A percentile compares a stretch with the other conserved stretches of the same genome.
Conservation (phyloP, 2,797 vertebrate genomes). For the Acridotheres tristis region DNA sequence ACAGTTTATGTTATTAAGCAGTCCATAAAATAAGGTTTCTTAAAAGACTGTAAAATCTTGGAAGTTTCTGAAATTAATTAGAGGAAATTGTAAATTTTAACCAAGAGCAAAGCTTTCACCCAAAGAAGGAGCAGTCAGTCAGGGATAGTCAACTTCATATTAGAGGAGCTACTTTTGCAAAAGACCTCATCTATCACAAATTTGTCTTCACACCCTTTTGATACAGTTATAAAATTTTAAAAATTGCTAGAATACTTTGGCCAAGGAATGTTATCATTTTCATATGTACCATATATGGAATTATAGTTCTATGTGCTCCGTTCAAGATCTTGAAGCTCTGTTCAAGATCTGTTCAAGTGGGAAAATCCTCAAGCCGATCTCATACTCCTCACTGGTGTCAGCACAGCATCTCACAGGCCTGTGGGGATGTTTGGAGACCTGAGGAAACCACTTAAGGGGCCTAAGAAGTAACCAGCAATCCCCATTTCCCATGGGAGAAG, state of each 20-base stretch:
- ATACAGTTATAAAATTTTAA: neutral
- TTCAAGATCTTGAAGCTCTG: neutral
- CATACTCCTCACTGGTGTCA: neutral
- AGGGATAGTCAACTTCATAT: neutral
- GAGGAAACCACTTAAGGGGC: neutral
- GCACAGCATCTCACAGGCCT: neutral
- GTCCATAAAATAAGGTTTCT: neutral
- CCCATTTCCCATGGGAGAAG: neutral
- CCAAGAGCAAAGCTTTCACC: neutral
- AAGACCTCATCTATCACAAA: neutral
- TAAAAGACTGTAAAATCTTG: neutral
- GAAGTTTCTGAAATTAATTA: neutral
- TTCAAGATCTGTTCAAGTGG: neutral
- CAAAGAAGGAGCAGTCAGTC: neutral
- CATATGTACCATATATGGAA: neutral
- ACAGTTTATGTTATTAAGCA: neutral
- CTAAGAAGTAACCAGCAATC: neutral
- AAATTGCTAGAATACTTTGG: neutral
- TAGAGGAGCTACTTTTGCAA: neutral
- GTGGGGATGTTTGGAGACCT: accelerated
- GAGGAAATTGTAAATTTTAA: neutral
- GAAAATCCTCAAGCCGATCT: neutral
- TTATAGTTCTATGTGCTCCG: neutral
- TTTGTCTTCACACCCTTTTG: neutral
- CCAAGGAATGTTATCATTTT: neutral